phyloP scores from a whole-genome alignment of 2,113 vertebrate genomes.

The Labeo catla region DNA sequence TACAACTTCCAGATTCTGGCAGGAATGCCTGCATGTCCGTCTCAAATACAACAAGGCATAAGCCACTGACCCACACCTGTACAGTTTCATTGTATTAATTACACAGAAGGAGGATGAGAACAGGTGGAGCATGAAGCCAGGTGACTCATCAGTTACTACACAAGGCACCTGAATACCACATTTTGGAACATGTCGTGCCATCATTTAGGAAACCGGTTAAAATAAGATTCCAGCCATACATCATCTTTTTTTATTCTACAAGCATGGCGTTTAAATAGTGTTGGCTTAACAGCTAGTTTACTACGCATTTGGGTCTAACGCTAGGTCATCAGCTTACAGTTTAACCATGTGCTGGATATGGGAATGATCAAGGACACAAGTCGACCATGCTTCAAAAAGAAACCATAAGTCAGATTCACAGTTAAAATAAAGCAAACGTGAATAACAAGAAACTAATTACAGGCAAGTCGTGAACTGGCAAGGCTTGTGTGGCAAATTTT shows the following conservation, averaged over 20 bases:
- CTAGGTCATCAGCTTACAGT: conserved; percentile 26
- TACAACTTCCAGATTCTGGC: conserved; percentile 9
- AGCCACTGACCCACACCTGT: neutral
- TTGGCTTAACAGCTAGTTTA: neutral
- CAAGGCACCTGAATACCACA: neutral
- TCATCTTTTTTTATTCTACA: neutral
- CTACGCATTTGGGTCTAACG: conserved; percentile 18
- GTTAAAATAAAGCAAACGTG: neutral
- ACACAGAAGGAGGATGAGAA: neutral
- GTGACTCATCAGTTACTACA: conserved; percentile 2
- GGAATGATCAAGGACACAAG: conserved; percentile 46
- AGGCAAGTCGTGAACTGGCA: neutral
- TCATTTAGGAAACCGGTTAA: neutral
- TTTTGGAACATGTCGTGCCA: neutral
- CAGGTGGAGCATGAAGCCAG: neutral
- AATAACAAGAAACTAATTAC: neutral
- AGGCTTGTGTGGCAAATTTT: neutral
- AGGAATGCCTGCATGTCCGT: neutral
- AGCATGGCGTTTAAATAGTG: neutral
- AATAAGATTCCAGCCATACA: neutral
- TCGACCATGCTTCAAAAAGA: neutral
- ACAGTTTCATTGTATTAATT: neutral
- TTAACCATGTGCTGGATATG: conserved; percentile 17
- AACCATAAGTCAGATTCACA: neutral
- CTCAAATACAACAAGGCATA: neutral